A percentile compares a stretch with the other conserved stretches of the same genome.
Conservation (phyloP, 2,797 vertebrate genomes). For the Sebastes ruberrimus region DNA sequence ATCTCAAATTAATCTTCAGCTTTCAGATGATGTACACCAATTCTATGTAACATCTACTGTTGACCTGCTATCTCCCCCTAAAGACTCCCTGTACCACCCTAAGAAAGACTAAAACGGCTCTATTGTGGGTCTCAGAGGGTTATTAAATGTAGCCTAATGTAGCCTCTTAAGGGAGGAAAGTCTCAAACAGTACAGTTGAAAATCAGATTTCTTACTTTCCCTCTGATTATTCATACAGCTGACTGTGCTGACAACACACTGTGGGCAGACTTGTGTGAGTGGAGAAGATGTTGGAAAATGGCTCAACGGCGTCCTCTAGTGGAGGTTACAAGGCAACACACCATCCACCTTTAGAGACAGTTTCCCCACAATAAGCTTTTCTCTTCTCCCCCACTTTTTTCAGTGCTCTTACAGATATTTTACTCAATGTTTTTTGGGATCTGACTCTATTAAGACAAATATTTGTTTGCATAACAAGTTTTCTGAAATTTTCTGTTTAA, state of each 20-base stretch:
- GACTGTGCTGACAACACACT: not conserved
- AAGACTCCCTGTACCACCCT: fast-evolving
- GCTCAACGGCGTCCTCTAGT: slow-evolving; percentile 47
- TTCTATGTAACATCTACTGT: no score
- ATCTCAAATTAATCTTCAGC: no score
- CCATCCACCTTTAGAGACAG: not conserved
- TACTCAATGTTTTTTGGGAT: not conserved
- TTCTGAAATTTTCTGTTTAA: not conserved
- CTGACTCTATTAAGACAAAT: not conserved
- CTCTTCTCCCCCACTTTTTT: not conserved
- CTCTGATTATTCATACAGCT: not conserved
- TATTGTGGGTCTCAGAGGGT: no score
- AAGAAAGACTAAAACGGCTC: no score
- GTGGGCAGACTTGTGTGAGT: not conserved
- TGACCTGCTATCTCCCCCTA: no score
- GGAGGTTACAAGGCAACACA: slow-evolving; percentile 5
- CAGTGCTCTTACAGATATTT: not conserved
- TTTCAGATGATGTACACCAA: no score
- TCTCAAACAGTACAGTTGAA: not conserved
- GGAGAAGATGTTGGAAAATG: not conserved
- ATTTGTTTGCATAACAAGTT: no score
- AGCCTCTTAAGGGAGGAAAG: not conserved
- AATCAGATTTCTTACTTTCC: not conserved
- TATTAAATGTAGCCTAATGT: no score
- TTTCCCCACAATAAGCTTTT: not conserved